Base-by-base conservation (phyloP, 2,113 vertebrate genomes). In the Melanerpes aurifrons region DNA sequence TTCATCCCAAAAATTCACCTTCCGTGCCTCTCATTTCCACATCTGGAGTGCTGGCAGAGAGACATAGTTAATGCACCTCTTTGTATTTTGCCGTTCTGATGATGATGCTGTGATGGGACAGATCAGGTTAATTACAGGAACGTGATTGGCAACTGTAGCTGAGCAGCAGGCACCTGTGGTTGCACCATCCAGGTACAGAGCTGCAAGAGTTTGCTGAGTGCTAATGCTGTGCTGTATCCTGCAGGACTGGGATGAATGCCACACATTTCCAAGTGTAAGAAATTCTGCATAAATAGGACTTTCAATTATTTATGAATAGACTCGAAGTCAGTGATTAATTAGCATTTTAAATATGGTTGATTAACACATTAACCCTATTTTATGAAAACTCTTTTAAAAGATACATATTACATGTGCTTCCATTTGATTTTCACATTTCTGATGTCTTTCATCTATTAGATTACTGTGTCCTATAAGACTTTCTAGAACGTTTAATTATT, bases 401-500 rank as follows among this genome's bases (percentile, higher is more conserved):
- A 95, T 95, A 94, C 95, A 95, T 97, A 90, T 94, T 93, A 96
- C 96, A 95, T 91, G 74, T 87, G 43, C 83, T 94, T 95, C 75
- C 62, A 91, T 94, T 96, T 95, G 91, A 93, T 95, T 96, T 96
- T 77, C 90, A 93, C 86, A 90, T 93, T 91, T 91, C 92, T 94
- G 93, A 95, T 94, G 92, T 92, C 93, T 96, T 97, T 96, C 86
- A 93, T 96, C 96, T 96, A 85, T 88, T 96, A 94, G 92, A 96
- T 95, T 92, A 66, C 92, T 92, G 61, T 86, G 90, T 93, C 95
- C 95, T 96, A 77, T 95, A 96, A 97, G 96, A 92, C 93, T 96
- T 96, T 94, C 96, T 96, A 82, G 89, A 95, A 96, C 4, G 95
- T 96, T 97, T 97, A 97, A 96, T 97, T 97, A 97, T 97, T 97